These are phyloP conservation scores for Rhinichthys osculus DNA, from an alignment of 2,797 vertebrate genomes.

Conservation along the genomic window DNA sequence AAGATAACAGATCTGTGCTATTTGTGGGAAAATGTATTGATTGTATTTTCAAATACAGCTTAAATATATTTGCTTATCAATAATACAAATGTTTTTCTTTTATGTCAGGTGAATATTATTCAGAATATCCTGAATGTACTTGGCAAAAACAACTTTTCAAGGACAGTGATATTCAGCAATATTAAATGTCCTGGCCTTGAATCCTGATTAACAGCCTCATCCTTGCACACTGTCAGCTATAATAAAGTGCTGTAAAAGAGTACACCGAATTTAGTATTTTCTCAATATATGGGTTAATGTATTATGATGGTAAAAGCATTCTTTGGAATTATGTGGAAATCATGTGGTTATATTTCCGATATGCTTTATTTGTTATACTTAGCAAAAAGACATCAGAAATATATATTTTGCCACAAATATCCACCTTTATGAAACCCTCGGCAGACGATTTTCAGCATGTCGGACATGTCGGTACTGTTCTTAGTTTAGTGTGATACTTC, in stretches of 20 bases:
- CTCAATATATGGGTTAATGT: not conserved
- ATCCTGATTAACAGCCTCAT: not conserved
- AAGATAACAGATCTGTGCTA: not conserved
- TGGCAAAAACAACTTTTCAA: not conserved
- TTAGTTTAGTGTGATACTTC: not conserved
- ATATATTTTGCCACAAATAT: too few species aligned
- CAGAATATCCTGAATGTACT: not conserved
- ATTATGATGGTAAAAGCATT: not conserved
- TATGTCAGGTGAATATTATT: not conserved
- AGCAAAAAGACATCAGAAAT: too few species aligned
- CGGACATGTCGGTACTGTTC: not conserved
- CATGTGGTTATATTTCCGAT: too few species aligned
- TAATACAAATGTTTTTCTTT: not conserved
- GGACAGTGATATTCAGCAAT: not conserved
- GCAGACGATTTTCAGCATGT: not conserved
- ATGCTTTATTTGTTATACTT: too few species aligned
- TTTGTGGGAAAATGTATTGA: not conserved
- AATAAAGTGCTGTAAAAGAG: conserved; percentile 3
- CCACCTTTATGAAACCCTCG: not conserved
- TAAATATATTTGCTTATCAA: not conserved
- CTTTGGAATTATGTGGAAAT: too few species aligned
- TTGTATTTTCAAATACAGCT: not conserved
- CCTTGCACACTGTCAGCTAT: not conserved
- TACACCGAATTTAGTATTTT: not conserved
- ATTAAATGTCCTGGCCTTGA: not conserved